phyloP scores from a whole-genome alignment of 2,113 vertebrate genomes.

The Callopanchax toddi region DNA sequence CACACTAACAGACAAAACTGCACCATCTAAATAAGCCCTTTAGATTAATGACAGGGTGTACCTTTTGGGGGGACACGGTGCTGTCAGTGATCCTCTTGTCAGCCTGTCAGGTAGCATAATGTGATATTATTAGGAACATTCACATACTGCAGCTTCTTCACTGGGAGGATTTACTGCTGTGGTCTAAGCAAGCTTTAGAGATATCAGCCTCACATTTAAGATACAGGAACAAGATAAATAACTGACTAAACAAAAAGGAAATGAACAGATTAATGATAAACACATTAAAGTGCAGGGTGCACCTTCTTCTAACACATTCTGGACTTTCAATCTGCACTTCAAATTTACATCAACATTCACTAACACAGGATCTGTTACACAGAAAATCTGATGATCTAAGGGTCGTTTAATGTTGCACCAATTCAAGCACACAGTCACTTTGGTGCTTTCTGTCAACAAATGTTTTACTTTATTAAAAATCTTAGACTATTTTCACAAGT shows the following conservation, averaged over 20 bases:
- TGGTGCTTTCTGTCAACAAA: no score
- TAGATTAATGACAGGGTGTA: conserved; percentile 8
- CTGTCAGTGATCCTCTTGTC: conserved; percentile 31
- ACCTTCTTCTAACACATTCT: no score
- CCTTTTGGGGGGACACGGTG: conserved; percentile 10
- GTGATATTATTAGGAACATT: background rate
- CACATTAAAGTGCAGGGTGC: no score
- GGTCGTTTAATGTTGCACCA: no score
- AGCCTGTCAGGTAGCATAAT: background rate
- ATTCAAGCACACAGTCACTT: no score
- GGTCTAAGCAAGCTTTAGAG: no score
- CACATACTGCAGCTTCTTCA: background rate
- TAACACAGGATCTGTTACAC: background rate
- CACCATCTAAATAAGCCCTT: background rate
- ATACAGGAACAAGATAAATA: background rate
- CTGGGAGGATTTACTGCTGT: background rate
- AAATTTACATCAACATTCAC: background rate
- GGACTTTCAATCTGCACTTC: background rate
- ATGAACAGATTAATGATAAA: background rate
- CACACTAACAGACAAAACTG: background rate
- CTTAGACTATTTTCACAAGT: no score
- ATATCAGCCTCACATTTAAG: no score
- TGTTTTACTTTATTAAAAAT: no score
- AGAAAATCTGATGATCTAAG: no score
- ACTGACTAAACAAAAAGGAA: background rate